These are phyloP conservation scores for Toxotes lorentzi DNA, from an alignment of 2,797 vertebrate genomes.

Conservation along the genomic window DNA sequence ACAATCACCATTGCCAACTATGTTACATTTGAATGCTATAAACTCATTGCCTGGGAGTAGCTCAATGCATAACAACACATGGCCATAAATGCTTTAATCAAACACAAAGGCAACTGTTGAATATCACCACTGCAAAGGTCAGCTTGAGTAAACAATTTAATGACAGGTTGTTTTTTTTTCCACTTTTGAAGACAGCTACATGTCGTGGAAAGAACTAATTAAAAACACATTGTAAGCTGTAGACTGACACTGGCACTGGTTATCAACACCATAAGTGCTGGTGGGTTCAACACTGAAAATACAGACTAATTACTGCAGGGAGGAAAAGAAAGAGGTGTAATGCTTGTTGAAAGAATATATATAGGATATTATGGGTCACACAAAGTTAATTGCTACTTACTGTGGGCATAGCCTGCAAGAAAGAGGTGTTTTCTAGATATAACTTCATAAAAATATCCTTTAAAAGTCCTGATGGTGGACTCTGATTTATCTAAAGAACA, in stretches of 20 bases:
- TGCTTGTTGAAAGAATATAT: neutral
- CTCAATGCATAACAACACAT: conserved; percentile 50
- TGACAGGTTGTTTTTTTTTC: conserved; percentile 12
- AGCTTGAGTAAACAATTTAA: conserved; percentile 73
- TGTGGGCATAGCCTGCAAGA: neutral
- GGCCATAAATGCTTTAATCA: conserved; percentile 63
- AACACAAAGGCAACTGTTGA: conserved; percentile 58
- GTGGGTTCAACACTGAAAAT: conserved; percentile 34
- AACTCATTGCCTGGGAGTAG: conserved; percentile 56
- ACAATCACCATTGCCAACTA: conserved; percentile 58
- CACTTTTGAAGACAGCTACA: conserved; percentile 48
- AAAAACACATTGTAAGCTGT: conserved; percentile 20
- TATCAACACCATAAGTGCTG: conserved; percentile 32
- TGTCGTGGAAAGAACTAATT: conserved; percentile 50
- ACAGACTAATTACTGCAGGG: conserved; percentile 31
- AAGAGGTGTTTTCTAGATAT: conserved; percentile 13
- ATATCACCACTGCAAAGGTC: conserved; percentile 68
- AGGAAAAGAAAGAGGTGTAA: neutral
- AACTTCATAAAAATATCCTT: neutral
- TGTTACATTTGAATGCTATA: conserved; percentile 57
- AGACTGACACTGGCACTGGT: conserved; percentile 21
- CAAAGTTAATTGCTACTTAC: neutral
- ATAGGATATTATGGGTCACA: neutral
- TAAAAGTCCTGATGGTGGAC: neutral
- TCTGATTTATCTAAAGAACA: conserved; percentile 5